phyloP scores from a whole-genome alignment of 2,113 vertebrate genomes.

The Prolemur simus region DNA sequence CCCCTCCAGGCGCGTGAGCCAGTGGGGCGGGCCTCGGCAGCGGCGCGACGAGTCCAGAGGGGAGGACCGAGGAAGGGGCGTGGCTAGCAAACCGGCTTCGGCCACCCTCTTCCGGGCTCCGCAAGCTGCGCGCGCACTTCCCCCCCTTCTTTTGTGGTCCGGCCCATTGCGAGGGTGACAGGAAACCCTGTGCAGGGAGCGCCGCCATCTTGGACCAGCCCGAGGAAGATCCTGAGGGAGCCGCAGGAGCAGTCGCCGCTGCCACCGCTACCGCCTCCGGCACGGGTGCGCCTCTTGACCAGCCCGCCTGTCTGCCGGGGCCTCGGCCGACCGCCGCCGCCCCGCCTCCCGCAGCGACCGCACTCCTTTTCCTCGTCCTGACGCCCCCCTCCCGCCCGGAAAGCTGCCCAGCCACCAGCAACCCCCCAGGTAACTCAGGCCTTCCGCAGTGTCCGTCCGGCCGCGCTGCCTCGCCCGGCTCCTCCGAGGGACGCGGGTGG shows the following conservation, averaged over 20 bases:
- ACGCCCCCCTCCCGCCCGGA: conserved; percentile 74
- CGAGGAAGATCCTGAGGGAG: conserved; percentile 86
- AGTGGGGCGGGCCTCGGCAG: neutral
- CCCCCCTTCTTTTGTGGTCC: conserved; percentile 82
- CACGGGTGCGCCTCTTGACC: neutral
- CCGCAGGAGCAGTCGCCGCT: conserved; percentile 52
- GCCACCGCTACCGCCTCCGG: neutral
- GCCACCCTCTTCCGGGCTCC: conserved; percentile 51
- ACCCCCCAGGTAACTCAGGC: conserved; percentile 79
- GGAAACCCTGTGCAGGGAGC: conserved; percentile 91
- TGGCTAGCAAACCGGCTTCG: neutral
- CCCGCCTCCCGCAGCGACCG: conserved; percentile 3
- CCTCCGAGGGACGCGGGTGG: neutral
- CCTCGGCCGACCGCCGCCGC: conserved; percentile 46
- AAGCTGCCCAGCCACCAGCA: conserved; percentile 82
- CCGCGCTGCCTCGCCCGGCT: neutral
- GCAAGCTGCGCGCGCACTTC: conserved; percentile 69
- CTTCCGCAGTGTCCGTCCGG: conserved; percentile 22
- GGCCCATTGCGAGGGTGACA: conserved; percentile 85
- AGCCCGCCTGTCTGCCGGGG: conserved; percentile 34
- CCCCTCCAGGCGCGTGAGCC: neutral
- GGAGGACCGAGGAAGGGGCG: conserved; percentile 56
- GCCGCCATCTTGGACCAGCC: conserved; percentile 93
- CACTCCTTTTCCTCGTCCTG: conserved; percentile 66
- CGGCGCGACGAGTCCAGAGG: neutral